Base-by-base conservation (phyloP, 2,113 vertebrate genomes). In the Eublepharis macularius region DNA sequence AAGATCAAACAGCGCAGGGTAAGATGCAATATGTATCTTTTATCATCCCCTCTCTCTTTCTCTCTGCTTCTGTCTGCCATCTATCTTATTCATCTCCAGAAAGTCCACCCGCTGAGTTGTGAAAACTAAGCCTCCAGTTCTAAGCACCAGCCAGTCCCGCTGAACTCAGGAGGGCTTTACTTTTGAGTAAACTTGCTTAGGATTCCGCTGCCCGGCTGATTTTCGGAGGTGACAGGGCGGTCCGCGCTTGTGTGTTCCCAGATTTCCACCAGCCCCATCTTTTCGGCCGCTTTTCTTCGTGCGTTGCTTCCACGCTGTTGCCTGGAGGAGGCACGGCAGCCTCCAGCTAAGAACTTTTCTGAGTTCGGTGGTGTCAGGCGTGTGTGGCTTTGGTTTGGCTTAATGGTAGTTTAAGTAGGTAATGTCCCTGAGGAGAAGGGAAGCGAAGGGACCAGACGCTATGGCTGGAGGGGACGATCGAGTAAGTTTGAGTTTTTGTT, bases 1-100 rank as follows among this genome's bases (percentile, higher is more conserved):
- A 98, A 96, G 97, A 99, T 95, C 98, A 98, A 91, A 97, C 97
- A 96, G 98, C 96, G 93, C 98, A 98, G 97, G 98, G 98, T 99
- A 98, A 98, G 98, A 90, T 54, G 65, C 10, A 47, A 83, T 80
- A 76, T 39, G 29, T 75, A 29, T 29, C 60, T 29, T 63, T 63
- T 26, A 16, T 32, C 82, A 1, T 32, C 10, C 76, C 86, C 36
- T 74, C 54, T 70, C 14, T 74, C 9, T 85, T 66, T 83, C 2
- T 69, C 75, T 72, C 68, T 29, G 2, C 7, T 21, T 29, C 24
- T 17, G n/a, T 45, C 41, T 34, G 34, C 32, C 24, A 17, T 16
- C 68, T 65, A 26, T 3, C 76, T 34, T 70, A 24, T 49, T 86
- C 19, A 73, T 92, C 69, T 63, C 47, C 89, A 92, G 91, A 88